Percentiles rank a stretch among this genome's conserved stretches.
These are phyloP conservation scores for Argentina silus DNA, from an alignment of 2,797 vertebrate genomes.

Conservation along the genomic window DNA sequence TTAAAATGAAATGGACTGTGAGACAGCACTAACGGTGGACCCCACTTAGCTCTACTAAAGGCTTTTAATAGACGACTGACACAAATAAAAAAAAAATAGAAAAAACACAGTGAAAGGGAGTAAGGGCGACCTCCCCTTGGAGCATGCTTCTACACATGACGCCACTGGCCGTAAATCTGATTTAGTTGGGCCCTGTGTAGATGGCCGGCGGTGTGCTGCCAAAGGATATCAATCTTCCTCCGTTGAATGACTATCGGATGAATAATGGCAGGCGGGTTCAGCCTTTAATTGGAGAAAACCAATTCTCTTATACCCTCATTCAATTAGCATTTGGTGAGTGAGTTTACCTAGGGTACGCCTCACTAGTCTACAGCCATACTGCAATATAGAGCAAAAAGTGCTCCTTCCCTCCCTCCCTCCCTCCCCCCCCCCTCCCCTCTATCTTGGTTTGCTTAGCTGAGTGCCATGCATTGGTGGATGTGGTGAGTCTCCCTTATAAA, in stretches of 20 bases:
- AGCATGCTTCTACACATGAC: constrained; percentile 73
- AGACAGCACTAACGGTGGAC: constrained; percentile 68
- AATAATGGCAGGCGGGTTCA: constrained; percentile 68
- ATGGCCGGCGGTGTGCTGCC: constrained; percentile 71
- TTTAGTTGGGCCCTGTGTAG: constrained; percentile 72
- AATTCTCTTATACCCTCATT: constrained; percentile 72
- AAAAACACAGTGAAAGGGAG: not conserved
- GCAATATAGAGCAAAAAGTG: constrained; percentile 54
- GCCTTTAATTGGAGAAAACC: constrained; percentile 77
- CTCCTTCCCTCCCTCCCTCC: not conserved
- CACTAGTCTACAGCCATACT: constrained; percentile 4
- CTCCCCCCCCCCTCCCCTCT: not conserved
- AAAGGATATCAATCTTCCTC: constrained; percentile 77
- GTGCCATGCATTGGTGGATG: not conserved
- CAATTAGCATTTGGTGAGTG: constrained; percentile 68
- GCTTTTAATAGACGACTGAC: constrained; percentile 72
- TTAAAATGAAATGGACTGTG: constrained; percentile 62
- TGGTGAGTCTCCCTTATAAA: not conserved
- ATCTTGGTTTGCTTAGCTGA: not conserved
- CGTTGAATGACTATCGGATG: constrained; percentile 63
- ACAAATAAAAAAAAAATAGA: constrained; percentile 40
- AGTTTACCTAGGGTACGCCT: constrained; percentile 45
- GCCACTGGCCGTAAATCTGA: constrained; percentile 80
- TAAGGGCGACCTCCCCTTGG: constrained; percentile 75
- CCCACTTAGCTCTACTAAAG: constrained; percentile 68